Evolutionary conservation across 2,888 invertebrate genomes (phyloP), one percentile per base, ranked within the genome.

Genomic region (Seira sanloemensis): DNA sequence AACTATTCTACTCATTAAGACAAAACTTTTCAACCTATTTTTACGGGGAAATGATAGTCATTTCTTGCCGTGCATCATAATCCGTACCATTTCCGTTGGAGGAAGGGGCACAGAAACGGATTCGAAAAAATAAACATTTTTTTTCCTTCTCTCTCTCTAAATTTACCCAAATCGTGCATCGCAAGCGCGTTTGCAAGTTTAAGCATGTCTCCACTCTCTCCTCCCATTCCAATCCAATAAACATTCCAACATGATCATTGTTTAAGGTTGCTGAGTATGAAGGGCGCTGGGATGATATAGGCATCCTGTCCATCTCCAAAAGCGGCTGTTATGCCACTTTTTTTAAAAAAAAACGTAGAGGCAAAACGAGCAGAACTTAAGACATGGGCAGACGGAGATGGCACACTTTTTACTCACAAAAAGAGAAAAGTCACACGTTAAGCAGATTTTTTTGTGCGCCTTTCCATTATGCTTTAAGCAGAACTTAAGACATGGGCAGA

Each of bases 181-280:
- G 7, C 5, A 37, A 37, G 37, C 12, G n/a, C n/a, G n/a, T n/a
- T 50, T 50, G 50, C 2, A 16, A 50, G 50, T 50, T n/a, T 1
- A 50, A 50, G 50, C n/a, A 7, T 16, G 50, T 18, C n/a, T 50
- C 50, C 50, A 18, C 50, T 50, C 23, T 58, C 46, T 68, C 58
- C 66, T 66, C 62, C 62, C 72, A 78, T 72, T 73, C 54, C 78
- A 79, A 73, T 65, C 78, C 73, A 79, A 79, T 79, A 79, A 79
- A 79, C 78, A 79, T 79, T 79, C 78, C 78, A 46, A 26, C 67
- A 71, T 71, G 46, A 37, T 66, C 66, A 75, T 66, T 67, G 67
- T 67, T 75, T 75, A 75, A 67, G 21, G 62, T 62, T 21, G 62
- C 21, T n/a, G 21, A 62, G 19, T 62, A 62, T 62, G 62, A 19